A percentile compares a stretch with the other conserved stretches of the same genome.
phyloP scores from a whole-genome alignment of 2,113 vertebrate genomes.

The Stictonetta naevosa region DNA sequence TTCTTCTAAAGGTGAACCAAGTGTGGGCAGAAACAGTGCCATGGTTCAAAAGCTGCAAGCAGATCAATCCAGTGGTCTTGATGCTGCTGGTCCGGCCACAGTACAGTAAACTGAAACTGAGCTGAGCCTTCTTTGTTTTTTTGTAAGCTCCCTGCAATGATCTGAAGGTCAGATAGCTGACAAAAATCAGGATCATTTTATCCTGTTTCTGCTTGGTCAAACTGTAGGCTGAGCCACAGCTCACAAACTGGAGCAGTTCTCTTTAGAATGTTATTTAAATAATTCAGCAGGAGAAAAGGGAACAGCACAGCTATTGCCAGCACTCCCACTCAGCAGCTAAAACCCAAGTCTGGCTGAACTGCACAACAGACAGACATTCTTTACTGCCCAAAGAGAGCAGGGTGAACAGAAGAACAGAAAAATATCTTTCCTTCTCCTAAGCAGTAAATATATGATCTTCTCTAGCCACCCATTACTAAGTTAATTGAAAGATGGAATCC shows the following conservation, averaged over 20 bases:
- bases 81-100: not conserved
- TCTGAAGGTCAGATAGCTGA: not conserved
- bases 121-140: not conserved
- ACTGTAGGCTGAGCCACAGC: not conserved
- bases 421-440: not conserved
- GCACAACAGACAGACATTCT: not conserved
- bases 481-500: conserved; percentile 5
- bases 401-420: not conserved
- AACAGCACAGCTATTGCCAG: not conserved
- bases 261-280: not conserved
- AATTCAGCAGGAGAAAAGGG: not conserved
- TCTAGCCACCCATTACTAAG: conserved; percentile 14
- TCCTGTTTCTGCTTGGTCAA: not conserved
- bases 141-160: not conserved
- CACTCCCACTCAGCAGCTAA: not conserved
- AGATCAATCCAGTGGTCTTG: not conserved
- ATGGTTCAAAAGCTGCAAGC: not conserved
- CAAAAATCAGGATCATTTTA: not conserved
- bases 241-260: not conserved
- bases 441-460: not conserved
- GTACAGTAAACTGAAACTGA: not conserved
- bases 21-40: not conserved
- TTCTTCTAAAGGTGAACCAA: not conserved
- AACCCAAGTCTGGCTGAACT: not conserved
- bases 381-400: not conserved